Evolutionary conservation across 2,888 invertebrate species (phyloP).

Genomic region (Hyppa rectilinea): DNA sequence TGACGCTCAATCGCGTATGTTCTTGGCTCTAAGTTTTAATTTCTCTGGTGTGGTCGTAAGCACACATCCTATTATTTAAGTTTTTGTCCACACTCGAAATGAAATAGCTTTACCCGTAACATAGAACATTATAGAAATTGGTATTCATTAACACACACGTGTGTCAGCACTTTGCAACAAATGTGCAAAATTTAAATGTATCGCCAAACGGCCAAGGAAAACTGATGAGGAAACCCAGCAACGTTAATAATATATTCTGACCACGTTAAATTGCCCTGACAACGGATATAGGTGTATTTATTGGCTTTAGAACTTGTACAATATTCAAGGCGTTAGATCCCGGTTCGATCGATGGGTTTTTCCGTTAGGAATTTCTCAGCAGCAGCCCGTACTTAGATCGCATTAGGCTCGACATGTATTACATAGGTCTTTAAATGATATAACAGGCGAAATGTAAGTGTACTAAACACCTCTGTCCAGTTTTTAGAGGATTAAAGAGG

Average conservation of each 20-base stretch:
- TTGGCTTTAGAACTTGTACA: constrained; percentile 40
- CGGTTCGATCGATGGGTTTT: neutral
- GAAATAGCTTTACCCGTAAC: neutral
- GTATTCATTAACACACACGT: constrained; percentile 39
- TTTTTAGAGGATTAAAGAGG: neutral
- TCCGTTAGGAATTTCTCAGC: neutral
- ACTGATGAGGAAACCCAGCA: constrained; percentile 52
- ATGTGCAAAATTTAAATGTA: constrained; percentile 56
- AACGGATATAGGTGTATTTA: constrained; percentile 30
- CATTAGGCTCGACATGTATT: neutral
- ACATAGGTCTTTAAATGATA: neutral
- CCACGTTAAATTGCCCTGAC: constrained; percentile 46
- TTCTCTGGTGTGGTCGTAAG: too few species aligned
- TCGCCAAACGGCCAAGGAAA: constrained; percentile 49
- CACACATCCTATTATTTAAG: too few species aligned
- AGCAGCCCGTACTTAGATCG: neutral
- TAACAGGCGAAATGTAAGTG: neutral
- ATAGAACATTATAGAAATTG: constrained; percentile 5
- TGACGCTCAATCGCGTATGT: too few species aligned
- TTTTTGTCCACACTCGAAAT: too few species aligned
- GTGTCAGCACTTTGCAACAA: constrained; percentile 44
- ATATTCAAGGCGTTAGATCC: constrained; percentile 32
- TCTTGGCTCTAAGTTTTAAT: too few species aligned
- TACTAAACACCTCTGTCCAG: neutral
- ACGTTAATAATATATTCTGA: constrained; percentile 46